phyloP scores from a whole-genome alignment of 2,888 invertebrate species.

The Lasioglossum morio region DNA sequence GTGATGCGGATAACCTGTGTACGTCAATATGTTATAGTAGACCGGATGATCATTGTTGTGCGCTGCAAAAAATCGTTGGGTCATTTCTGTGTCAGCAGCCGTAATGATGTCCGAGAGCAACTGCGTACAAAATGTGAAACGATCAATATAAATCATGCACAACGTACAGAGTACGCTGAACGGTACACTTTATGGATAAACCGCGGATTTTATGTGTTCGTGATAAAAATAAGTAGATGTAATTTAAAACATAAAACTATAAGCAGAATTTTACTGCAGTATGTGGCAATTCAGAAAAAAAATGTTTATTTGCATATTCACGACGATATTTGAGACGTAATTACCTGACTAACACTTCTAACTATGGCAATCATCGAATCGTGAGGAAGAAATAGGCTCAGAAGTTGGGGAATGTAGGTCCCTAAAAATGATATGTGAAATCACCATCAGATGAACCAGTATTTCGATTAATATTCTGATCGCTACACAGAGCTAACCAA shows the following conservation, averaged over 20 bases:
- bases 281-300: neutral
- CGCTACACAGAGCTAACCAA: no score
- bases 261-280: neutral
- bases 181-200: no score
- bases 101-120: constrained; percentile 53
- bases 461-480: no score
- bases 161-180: neutral
- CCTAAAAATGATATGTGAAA: neutral
- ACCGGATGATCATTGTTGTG: constrained; percentile 40
- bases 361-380: neutral
- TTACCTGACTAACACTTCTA: neutral
- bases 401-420: no score
- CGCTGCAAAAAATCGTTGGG: constrained; percentile 55
- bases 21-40: constrained; percentile 68
- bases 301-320: neutral
- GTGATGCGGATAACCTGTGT: neutral
- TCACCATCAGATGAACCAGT: neutral
- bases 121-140: constrained; percentile 28
- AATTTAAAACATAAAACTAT: no score
- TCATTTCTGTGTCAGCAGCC: constrained; percentile 62
- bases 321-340: neutral
- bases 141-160: neutral
- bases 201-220: no score
- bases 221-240: no score
- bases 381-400: neutral